Percentiles rank a stretch among this genome's conserved stretches.
phyloP scores from a whole-genome alignment of 2,888 invertebrate genomes.

The Diplazon laetatorius region DNA sequence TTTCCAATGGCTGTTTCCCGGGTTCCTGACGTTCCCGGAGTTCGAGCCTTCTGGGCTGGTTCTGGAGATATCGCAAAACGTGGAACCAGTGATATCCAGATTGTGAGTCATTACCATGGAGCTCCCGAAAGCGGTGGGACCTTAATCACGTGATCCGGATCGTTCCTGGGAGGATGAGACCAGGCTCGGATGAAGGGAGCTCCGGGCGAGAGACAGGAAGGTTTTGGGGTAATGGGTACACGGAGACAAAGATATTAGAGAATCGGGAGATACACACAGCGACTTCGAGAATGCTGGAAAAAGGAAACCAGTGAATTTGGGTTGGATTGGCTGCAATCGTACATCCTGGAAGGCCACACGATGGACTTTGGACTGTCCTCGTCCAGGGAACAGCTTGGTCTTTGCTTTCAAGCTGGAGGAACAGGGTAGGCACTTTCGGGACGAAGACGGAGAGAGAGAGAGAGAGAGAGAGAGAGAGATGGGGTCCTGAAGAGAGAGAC shows the following conservation, averaged over 20 bases:
- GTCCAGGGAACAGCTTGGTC: slow-evolving; percentile 10
- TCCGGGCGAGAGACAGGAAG: background rate
- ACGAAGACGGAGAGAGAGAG: too few species aligned
- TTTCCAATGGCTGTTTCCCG: slow-evolving; percentile 28
- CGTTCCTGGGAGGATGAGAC: slow-evolving; percentile 16
- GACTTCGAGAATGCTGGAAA: background rate
- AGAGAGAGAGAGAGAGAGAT: background rate
- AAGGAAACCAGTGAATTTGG: too few species aligned
- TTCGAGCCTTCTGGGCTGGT: slow-evolving; percentile 6
- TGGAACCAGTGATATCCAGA: slow-evolving; percentile 58
- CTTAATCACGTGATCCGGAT: slow-evolving; percentile 62
- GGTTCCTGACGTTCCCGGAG: background rate
- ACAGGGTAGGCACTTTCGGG: too few species aligned
- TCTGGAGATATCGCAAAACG: slow-evolving; percentile 54
- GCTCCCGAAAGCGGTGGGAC: slow-evolving; percentile 58
- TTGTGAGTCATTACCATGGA: slow-evolving; percentile 62
- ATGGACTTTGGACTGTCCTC: slow-evolving; percentile 34
- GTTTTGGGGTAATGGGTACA: background rate
- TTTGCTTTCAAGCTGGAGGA: too few species aligned
- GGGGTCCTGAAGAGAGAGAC: slow-evolving; percentile 52
- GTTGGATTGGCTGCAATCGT: too few species aligned
- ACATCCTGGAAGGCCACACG: slow-evolving; percentile 24
- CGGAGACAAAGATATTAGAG: slow-evolving; percentile 19
- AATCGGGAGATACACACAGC: slow-evolving; percentile 18
- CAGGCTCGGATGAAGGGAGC: slow-evolving; percentile 6